These are phyloP conservation scores for Heliocidaris erythrogramma DNA, from an alignment of 35 echinoderm and acorn worm species.

Conservation along the genomic window DNA sequence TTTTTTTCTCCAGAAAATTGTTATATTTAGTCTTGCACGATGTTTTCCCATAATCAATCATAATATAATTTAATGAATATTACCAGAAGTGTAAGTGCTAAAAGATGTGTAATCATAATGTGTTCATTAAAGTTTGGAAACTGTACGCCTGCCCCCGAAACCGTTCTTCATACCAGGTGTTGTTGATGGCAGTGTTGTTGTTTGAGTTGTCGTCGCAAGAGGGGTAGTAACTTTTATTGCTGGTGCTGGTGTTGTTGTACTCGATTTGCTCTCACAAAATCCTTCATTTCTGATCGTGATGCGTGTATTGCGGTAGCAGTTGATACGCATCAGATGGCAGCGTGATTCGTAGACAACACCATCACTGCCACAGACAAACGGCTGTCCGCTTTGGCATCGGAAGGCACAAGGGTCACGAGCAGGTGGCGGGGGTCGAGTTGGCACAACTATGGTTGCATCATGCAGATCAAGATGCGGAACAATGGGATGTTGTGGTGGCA, in stretches of 20 bases:
- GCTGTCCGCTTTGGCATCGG: slow-evolving; percentile 2
- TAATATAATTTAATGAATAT: too few relatives aligned
- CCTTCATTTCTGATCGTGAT: background rate
- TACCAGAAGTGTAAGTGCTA: too few relatives aligned
- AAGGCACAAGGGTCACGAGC: background rate
- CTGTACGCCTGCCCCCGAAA: background rate
- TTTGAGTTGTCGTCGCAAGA: background rate
- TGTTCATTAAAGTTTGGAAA: too few relatives aligned
- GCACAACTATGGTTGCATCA: slow-evolving; percentile 1
- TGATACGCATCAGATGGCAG: background rate
- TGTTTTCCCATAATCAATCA: too few relatives aligned
- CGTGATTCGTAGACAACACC: slow-evolving; percentile 25
- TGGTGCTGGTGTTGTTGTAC: background rate
- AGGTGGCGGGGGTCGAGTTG: background rate
- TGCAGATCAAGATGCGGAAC: background rate
- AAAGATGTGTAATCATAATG: too few relatives aligned
- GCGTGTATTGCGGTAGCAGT: background rate
- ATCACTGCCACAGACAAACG: slow-evolving; percentile 35
- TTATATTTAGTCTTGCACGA: too few relatives aligned
- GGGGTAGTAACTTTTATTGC: background rate
- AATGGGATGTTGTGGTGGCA: background rate
- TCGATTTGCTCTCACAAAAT: background rate
- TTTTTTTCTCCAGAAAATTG: too few relatives aligned
- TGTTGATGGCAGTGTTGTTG: background rate
- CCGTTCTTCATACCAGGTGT: background rate